Percentiles rank a stretch among this genome's conserved stretches.
These are phyloP conservation scores for Recurvirostra avosetta DNA, from an alignment of 2,113 vertebrate species.

Conservation along the genomic window DNA sequence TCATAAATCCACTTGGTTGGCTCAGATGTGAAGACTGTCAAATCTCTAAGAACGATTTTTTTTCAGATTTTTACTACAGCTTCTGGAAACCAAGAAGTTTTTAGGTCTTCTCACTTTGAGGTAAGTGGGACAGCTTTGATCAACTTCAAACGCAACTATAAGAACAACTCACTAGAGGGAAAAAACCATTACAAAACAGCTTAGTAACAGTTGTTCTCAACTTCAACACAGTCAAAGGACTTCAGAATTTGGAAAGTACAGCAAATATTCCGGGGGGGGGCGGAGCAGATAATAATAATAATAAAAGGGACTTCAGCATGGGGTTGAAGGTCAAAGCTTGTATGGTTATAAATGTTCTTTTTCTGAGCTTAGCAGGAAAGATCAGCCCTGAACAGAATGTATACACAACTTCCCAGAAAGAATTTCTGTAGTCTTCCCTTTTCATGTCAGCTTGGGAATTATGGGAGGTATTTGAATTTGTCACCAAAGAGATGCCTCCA, in stretches of 20 bases:
- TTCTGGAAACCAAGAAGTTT: background rate
- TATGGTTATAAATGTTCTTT: background rate
- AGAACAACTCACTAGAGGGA: background rate
- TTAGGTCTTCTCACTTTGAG: background rate
- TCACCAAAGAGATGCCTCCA: background rate
- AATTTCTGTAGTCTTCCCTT: background rate
- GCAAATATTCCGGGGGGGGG: background rate
- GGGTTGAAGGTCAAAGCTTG: background rate
- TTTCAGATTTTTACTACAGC: background rate
- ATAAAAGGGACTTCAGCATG: background rate
- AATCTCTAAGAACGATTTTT: background rate
- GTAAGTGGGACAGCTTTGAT: constrained; percentile 27
- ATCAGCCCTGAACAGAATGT: background rate
- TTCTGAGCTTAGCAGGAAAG: background rate
- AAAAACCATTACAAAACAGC: background rate
- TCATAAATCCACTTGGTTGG: background rate
- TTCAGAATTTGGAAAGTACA: background rate
- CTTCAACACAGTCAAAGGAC: background rate
- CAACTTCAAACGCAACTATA: background rate
- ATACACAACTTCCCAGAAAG: background rate
- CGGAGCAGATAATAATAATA: background rate
- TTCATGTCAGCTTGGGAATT: background rate
- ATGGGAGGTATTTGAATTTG: background rate
- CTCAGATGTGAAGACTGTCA: background rate
- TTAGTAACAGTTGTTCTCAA: background rate